Evolutionary conservation across 2,888 invertebrate genomes (phyloP).

Genomic region (Chydorus sphaericus): DNA sequence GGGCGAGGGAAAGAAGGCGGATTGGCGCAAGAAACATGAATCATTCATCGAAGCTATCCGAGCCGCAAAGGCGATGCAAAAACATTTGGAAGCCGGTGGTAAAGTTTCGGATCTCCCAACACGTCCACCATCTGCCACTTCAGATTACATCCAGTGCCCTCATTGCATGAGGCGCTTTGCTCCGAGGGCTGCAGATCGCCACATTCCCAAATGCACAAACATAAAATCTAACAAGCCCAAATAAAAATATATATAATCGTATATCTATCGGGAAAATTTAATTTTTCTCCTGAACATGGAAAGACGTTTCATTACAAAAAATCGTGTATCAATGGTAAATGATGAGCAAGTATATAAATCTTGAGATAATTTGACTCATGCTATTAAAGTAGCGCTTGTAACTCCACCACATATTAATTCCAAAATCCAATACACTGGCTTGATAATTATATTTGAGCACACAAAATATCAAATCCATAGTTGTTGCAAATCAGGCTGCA

Average conservation of each 20-base stretch:
- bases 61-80: conserved; percentile 72
- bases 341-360: not conserved
- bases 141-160: conserved; percentile 80
- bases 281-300: too few species aligned
- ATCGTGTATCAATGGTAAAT: not conserved
- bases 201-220: conserved; percentile 80
- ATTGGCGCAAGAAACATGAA: conserved; percentile 87
- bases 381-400: not conserved
- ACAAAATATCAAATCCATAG: conserved; percentile 20
- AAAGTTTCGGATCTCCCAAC: conserved; percentile 65
- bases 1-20: conserved; percentile 29
- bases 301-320: too few species aligned
- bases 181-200: conserved; percentile 66
- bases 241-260: not conserved
- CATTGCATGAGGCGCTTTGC: conserved; percentile 77
- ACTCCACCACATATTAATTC: too few species aligned
- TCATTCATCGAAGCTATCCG: conserved; percentile 83
- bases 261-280: too few species aligned
- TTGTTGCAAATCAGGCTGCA: conserved; percentile 22
- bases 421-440: too few species aligned
- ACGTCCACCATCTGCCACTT: conserved; percentile 65
- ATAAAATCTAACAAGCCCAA: conserved; percentile 52
- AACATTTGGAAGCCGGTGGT: conserved; percentile 65
- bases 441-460: too few species aligned
- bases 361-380: not conserved